Conservation (phyloP, 2,113 vertebrate species). For the Pteronura brasiliensis region DNA sequence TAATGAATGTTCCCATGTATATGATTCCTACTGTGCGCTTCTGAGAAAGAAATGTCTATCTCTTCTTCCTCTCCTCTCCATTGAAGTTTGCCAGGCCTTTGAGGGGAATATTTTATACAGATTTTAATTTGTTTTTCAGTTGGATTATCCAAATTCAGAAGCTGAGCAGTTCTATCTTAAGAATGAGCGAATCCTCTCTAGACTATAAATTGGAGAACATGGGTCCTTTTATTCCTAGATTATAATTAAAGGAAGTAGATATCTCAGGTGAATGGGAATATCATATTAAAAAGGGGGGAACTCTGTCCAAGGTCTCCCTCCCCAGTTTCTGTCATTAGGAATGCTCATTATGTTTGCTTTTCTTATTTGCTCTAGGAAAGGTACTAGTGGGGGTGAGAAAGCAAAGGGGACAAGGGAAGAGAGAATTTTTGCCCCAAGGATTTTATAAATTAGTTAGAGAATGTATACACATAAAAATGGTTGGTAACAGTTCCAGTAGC, state of each 20-base stretch:
- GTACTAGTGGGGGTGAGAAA: neutral
- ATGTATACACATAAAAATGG: neutral
- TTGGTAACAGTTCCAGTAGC: neutral
- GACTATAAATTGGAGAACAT: neutral
- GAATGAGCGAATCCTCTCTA: neutral
- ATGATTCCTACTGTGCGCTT: neutral
- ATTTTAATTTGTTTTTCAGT: constrained; percentile 30
- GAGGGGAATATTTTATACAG: neutral
- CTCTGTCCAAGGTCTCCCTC: neutral
- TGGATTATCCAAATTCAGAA: neutral
- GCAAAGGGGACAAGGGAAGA: neutral
- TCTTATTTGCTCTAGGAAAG: neutral
- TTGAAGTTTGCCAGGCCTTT: neutral
- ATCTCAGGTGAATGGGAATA: neutral
- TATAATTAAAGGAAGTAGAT: neutral
- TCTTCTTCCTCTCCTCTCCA: neutral
- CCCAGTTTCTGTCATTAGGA: neutral
- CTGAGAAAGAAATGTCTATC: neutral
- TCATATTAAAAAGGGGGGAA: neutral
- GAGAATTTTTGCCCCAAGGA: constrained; percentile 9
- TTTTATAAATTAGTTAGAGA: constrained; percentile 19
- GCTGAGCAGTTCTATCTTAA: neutral
- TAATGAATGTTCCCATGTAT: neutral
- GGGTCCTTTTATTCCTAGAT: neutral
- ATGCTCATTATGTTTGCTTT: constrained; percentile 5